Evolutionary conservation across 2,113 vertebrate genomes (phyloP).

Genomic region (Cynoglossus semilaevis): DNA sequence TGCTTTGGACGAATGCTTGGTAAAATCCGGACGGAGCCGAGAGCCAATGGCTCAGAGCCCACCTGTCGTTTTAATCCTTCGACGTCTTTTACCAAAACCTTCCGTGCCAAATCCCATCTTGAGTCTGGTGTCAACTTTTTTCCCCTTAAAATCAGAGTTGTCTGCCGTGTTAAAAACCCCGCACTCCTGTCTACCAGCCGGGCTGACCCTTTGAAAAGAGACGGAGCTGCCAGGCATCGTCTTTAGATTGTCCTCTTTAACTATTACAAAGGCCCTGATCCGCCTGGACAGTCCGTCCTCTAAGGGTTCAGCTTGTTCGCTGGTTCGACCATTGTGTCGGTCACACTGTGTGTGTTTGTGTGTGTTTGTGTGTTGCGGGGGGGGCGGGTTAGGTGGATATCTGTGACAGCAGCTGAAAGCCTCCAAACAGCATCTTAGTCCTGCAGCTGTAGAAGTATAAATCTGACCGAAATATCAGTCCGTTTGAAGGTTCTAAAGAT

Average conservation of each 20-base stretch:
- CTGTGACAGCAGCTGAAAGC: conserved; percentile 9
- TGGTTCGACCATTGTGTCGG: conserved; percentile 10
- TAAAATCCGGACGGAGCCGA: neutral
- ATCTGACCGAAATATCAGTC: neutral
- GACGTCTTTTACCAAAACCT: conserved; percentile 8
- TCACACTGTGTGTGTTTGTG: neutral
- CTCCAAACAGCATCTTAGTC: conserved; percentile 35
- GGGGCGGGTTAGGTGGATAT: neutral
- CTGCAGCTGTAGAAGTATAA: conserved; percentile 14
- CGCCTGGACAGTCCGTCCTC: conserved; percentile 53
- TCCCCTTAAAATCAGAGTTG: conserved; percentile 12
- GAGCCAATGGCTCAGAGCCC: conserved; percentile 4
- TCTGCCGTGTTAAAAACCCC: conserved; percentile 15
- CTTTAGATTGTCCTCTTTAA: conserved; percentile 80
- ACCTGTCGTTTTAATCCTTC: conserved; percentile 4
- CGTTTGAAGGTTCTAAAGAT: neutral
- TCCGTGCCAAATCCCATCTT: conserved; percentile 13
- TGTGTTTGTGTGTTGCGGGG: neutral
- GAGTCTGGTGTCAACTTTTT: neutral
- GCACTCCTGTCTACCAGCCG: conserved; percentile 15
- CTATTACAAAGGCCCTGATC: conserved; percentile 79
- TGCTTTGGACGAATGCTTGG: conserved; percentile 11
- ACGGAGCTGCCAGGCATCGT: conserved; percentile 66
- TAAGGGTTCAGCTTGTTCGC: conserved; percentile 23
- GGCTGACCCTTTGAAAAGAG: conserved; percentile 44